Conservation (phyloP, 23 tunicate species). For the Ciona savignyi region DNA sequence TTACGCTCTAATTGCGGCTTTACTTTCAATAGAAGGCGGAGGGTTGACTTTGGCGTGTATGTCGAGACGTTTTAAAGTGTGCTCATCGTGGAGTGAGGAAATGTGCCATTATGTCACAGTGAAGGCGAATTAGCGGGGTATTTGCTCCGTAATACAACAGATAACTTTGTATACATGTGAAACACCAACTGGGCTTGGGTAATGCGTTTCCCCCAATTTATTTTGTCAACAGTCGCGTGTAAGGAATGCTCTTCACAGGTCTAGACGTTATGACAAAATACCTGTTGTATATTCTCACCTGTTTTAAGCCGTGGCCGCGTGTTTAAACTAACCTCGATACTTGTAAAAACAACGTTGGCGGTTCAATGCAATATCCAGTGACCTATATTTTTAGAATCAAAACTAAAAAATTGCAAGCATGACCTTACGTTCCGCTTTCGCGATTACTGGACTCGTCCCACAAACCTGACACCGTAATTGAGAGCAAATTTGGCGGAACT, state of each 20-base stretch:
- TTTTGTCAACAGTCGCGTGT: background rate
- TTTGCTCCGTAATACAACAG: too few relatives aligned
- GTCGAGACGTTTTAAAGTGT: background rate
- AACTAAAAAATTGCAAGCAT: too few relatives aligned
- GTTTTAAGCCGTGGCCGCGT: background rate
- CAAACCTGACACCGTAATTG: background rate
- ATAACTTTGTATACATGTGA: background rate
- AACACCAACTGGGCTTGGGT: background rate
- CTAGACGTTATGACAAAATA: background rate
- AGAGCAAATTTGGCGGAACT: background rate
- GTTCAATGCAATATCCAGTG: background rate
- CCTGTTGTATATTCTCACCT: background rate
- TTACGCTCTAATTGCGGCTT: background rate
- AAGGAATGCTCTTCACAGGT: background rate
- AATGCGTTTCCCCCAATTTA: background rate
- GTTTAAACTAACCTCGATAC: background rate
- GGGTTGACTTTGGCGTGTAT: background rate
- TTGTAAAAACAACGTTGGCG: background rate
- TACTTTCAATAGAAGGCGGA: background rate
- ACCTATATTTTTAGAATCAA: background rate
- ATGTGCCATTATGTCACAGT: background rate
- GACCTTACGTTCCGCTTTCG: constrained; percentile 1
- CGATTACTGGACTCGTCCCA: background rate
- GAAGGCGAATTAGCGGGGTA: too few relatives aligned
- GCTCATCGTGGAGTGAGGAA: background rate